Evolutionary conservation across 2,113 vertebrate genomes (phyloP).

Genomic region (Podocnemis expansa): DNA sequence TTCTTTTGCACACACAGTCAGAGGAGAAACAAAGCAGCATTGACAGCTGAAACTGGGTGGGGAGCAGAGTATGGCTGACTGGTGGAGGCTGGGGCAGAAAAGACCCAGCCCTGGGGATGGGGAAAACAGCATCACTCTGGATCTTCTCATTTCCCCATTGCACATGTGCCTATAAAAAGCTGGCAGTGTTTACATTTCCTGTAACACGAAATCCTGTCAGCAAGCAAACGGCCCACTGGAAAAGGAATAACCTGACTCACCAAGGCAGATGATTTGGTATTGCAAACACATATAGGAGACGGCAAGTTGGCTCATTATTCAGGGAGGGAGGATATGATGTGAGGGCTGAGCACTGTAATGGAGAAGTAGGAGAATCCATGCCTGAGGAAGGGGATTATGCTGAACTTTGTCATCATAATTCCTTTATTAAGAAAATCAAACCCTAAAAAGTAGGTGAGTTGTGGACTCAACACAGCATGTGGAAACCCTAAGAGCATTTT

Average conservation of each 20-base stretch:
- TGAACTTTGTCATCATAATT: neutral
- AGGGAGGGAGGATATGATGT: neutral
- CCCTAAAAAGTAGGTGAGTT: neutral
- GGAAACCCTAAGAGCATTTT: neutral
- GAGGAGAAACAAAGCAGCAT: rapidly evolving
- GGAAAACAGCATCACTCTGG: rapidly evolving
- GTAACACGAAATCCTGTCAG: neutral
- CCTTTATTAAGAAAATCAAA: neutral
- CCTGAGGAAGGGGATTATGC: neutral
- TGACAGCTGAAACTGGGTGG: neutral
- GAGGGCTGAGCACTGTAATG: neutral
- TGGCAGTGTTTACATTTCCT: neutral
- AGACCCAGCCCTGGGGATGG: neutral
- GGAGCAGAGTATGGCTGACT: rapidly evolving
- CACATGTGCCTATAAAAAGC: neutral
- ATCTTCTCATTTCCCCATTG: neutral
- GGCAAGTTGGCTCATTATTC: neutral
- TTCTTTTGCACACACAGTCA: rapidly evolving
- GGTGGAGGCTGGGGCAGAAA: neutral
- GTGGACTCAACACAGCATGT: neutral
- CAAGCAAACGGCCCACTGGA: neutral
- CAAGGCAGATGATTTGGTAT: neutral
- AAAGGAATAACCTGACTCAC: rapidly evolving
- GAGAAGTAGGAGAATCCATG: neutral
- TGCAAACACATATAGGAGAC: rapidly evolving